A percentile compares a stretch with the other conserved stretches of the same genome.
Conservation (phyloP, 2,113 vertebrate genomes). For the Labeo catla region DNA sequence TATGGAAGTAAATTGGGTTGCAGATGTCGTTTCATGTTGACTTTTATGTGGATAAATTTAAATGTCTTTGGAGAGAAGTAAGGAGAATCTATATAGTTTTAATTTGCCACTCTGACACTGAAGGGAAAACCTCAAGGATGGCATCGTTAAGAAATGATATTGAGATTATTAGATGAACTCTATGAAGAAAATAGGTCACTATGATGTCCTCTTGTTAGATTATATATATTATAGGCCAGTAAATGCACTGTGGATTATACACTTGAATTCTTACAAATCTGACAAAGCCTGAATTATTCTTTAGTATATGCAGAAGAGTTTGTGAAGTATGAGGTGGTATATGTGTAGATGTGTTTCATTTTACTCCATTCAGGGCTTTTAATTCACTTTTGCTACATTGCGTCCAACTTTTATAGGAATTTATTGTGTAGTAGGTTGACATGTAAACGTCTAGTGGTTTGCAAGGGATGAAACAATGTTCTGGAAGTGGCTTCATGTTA, state of each 20-base stretch:
- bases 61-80: not conserved
- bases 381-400: constrained; percentile 30
- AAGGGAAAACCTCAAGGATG: not conserved
- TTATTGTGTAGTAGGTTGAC: constrained; percentile 27
- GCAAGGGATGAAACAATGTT: constrained; percentile 9
- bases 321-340: constrained; percentile 1
- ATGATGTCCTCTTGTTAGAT: constrained; percentile 5
- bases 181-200: not conserved
- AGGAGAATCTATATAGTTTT: constrained; percentile 7
- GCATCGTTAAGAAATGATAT: not conserved
- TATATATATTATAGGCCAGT: constrained; percentile 16
- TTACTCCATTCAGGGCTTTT: constrained; percentile 26
- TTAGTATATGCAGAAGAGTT: constrained; percentile 49
- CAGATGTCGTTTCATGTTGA: not conserved
- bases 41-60: not conserved
- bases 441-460: constrained; percentile 25
- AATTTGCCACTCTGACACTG: not conserved
- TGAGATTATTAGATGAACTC: constrained; percentile 7
- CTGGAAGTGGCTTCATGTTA: not conserved
- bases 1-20: not conserved
- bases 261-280: constrained; percentile 20
- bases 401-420: constrained; percentile 16
- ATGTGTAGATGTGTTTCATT: constrained; percentile 1
- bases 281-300: constrained; percentile 28
- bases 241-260: constrained; percentile 38